Conservation (phyloP, 2,888 invertebrate species). For the Cerceris ruficornis region DNA sequence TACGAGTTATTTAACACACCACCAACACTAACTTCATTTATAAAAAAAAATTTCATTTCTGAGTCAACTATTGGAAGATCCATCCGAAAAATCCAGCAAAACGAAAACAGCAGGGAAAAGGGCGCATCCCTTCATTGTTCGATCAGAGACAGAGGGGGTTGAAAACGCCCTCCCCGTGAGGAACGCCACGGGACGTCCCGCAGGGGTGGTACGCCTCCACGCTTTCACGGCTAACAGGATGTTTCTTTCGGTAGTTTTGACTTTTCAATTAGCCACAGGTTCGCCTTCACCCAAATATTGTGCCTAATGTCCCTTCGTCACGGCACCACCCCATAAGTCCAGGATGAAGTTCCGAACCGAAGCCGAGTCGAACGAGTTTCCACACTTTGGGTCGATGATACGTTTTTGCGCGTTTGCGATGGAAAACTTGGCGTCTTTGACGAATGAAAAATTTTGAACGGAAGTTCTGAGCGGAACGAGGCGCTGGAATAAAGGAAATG, state of each 20-base stretch:
- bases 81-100: neutral
- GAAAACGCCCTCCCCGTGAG: conserved; percentile 22
- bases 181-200: conserved; percentile 30
- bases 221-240: conserved; percentile 72
- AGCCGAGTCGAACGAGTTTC: conserved; percentile 19
- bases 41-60: no score
- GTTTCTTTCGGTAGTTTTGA: conserved; percentile 73
- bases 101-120: neutral
- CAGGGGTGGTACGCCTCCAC: conserved; percentile 66
- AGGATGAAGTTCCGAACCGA: conserved; percentile 1
- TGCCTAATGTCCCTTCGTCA: conserved; percentile 70
- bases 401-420: neutral
- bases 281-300: conserved; percentile 80
- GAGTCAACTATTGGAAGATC: no score
- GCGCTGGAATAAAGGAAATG: no score
- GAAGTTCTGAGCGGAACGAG: no score
- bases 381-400: conserved; percentile 21
- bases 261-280: conserved; percentile 80
- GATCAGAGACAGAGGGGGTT: conserved; percentile 18
- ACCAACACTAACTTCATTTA: no score
- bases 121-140: conserved; percentile 26
- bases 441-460: no score
- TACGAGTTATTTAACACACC: no score
- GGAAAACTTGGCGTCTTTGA: no score
- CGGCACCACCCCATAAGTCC: conserved; percentile 39